These are phyloP conservation scores for Nycticorax nycticorax DNA, from an alignment of 2,113 vertebrate species.

Conservation along the genomic window DNA sequence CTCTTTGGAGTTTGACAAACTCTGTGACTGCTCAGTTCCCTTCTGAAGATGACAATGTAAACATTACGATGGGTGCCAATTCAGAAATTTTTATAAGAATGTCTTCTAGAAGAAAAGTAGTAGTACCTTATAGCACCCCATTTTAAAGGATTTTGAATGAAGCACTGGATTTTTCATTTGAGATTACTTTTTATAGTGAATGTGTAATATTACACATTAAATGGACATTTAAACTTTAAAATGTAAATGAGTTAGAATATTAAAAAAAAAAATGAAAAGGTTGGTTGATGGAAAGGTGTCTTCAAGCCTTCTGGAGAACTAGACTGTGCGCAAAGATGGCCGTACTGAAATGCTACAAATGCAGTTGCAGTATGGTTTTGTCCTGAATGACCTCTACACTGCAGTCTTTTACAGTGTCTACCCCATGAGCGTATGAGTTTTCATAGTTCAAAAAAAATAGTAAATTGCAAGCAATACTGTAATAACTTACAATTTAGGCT, in stretches of 20 bases:
- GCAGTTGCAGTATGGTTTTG: not conserved
- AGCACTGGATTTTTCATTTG: not conserved
- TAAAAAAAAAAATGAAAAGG: not conserved
- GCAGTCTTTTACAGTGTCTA: not conserved
- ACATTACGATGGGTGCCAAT: not conserved
- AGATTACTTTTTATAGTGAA: not conserved
- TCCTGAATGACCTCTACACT: not conserved
- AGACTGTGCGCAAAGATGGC: not conserved
- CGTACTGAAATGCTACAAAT: not conserved
- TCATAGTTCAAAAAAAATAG: not conserved
- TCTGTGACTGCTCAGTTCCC: not conserved
- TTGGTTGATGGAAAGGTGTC: not conserved
- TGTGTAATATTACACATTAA: not conserved
- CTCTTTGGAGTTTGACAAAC: not conserved
- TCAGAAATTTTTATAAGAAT: not conserved
- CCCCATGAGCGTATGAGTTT: not conserved
- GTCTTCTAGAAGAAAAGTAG: not conserved
- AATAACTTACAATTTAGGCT: slow-evolving; percentile 4
- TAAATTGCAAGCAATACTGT: not conserved
- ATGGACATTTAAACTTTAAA: not conserved
- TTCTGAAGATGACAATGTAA: not conserved
- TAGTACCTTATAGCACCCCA: not conserved
- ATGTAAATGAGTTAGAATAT: not conserved
- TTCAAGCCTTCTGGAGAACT: not conserved
- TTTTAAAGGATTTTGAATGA: not conserved